Base-by-base conservation (phyloP, 2,888 invertebrate genomes). In the Pseudanteris insignis region DNA sequence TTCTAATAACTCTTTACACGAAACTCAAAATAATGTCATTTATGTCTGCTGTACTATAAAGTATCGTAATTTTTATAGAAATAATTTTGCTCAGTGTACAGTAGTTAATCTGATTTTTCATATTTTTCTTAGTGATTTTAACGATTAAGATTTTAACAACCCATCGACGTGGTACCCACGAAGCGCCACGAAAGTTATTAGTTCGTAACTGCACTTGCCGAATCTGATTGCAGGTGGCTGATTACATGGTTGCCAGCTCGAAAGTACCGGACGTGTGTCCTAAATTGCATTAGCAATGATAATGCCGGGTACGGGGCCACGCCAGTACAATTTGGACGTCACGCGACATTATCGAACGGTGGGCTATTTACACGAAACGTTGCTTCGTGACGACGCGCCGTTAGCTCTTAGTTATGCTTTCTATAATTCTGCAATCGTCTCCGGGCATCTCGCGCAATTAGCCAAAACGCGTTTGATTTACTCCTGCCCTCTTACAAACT, bases 341-440 rank as follows among this genome's bases (percentile, higher is more conserved):
- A 54, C 54, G 54, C 54, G 21, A 54, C 25, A 14, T 3, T 44
- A 46, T 38, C 18, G 40, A 50, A 21, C 50, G 32, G 28, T 13
- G 34, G 11, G 18, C 11, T 34, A 11, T 46, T 46, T 18, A 28
- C 25, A 28, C 15, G n/a, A 12, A 12, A n/a, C n/a, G 11, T 30
- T 36, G 13, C 13, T 46, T 54, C 54, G 54, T 54, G 54, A 54
- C 44, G n/a, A 33, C 8, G 10, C 25, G 21, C 21, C 33, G 14
- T 54, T 54, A 53, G 10, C 18, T 28, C 12, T 28, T 21, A n/a
- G 11, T 37, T 12, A 14, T 7, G 5, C 8, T 36, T 48, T 12
- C 21, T 28, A 24, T 43, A 24, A 12, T 32, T 38, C 15, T 36
- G 34, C 41, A 51, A 51, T 51, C 40, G 28, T 34, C 10, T 26